A percentile compares a stretch with the other conserved stretches of the same genome.
phyloP scores from a whole-genome alignment of 2,113 vertebrate species.

The Chrysochloris asiatica region DNA sequence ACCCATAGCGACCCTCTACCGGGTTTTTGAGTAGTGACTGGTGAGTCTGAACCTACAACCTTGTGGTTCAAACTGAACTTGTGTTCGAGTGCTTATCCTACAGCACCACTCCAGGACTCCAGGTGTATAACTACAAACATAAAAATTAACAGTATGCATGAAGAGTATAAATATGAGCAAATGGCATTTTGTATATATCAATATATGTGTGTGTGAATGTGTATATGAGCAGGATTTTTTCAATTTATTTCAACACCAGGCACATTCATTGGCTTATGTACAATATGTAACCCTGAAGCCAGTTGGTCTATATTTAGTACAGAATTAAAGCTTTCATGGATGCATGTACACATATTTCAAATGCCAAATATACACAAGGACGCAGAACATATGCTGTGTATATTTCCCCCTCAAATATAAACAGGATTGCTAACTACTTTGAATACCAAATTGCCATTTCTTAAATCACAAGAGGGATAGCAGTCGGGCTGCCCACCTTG shows the following conservation, averaged over 20 bases:
- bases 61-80: no score
- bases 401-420: constrained; percentile 24
- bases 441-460: not conserved
- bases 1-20: no score
- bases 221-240: not conserved
- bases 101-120: no score
- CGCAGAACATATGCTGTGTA: not conserved
- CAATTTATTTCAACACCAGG: constrained; percentile 19
- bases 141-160: not conserved
- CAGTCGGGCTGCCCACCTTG: not conserved
- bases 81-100: no score
- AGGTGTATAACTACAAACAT: not conserved
- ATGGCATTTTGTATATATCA: not conserved
- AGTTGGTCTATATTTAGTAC: constrained; percentile 48
- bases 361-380: constrained; percentile 18
- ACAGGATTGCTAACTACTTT: not conserved
- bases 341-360: not conserved
- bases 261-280: not conserved
- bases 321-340: constrained; percentile 24
- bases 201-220: not conserved
- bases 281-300: not conserved
- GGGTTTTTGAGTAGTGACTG: no score
- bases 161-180: not conserved
- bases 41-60: no score
- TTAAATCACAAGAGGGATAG: not conserved